phyloP scores from a whole-genome alignment of 2,113 vertebrate species.

The Melanerpes formicivorus region DNA sequence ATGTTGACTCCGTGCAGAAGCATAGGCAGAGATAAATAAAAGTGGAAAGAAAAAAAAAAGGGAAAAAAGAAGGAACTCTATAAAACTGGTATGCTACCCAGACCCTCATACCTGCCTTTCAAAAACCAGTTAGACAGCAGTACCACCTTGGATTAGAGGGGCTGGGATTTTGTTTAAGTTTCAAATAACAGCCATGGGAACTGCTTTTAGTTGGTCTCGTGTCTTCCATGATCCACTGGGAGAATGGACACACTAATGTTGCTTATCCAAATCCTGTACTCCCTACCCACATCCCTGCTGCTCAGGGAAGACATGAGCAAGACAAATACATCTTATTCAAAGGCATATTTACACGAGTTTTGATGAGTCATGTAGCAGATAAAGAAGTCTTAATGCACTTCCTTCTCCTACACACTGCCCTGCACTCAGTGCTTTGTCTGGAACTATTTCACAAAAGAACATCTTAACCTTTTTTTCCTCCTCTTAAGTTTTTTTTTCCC shows the following conservation, averaged over 20 bases:
- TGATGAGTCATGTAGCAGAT: conserved; percentile 18
- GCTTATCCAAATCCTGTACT: background rate
- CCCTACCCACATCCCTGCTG: background rate
- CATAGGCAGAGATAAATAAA: background rate
- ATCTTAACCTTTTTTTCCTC: background rate
- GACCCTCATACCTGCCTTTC: background rate
- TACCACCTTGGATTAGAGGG: background rate
- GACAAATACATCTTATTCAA: background rate
- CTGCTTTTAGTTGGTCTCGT: background rate
- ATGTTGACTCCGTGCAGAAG: rapidly evolving
- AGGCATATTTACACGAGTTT: conserved; percentile 19
- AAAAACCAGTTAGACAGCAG: background rate
- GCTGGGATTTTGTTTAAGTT: background rate
- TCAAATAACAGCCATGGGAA: rapidly evolving
- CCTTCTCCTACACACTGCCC: background rate
- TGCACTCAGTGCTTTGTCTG: background rate
- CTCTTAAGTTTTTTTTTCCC: too few relatives aligned
- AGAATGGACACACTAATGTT: background rate
- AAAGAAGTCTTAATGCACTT: background rate
- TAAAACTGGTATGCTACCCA: background rate
- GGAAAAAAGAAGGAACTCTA: background rate
- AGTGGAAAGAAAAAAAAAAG: background rate
- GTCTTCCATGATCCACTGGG: background rate
- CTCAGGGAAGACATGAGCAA: background rate
- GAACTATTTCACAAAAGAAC: background rate